Percentiles rank a stretch among this genome's conserved stretches.
Conservation (phyloP, 2,797 vertebrate species). For the Podargus strigoides region DNA sequence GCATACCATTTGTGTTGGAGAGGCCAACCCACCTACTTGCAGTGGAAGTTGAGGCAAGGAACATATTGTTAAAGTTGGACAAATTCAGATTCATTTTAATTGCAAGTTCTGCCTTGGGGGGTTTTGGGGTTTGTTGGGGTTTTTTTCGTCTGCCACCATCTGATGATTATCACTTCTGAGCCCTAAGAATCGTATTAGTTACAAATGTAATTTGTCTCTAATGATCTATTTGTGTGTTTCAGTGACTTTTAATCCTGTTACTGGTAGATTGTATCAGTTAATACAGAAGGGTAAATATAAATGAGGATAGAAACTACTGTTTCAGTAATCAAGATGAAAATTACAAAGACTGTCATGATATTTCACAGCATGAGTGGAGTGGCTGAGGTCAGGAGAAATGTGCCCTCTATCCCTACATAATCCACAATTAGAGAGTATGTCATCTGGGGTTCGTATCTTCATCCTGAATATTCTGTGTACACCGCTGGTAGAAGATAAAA, state of each 20-base stretch:
- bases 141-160: not conserved
- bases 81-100: not conserved
- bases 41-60: not conserved
- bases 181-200: not conserved
- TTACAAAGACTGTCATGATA: not conserved
- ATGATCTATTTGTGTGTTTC: not conserved
- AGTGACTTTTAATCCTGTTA: conserved; percentile 7
- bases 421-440: not conserved
- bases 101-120: not conserved
- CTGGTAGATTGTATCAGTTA: not conserved
- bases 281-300: not conserved
- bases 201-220: not conserved
- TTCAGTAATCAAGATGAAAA: not conserved
- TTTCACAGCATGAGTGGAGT: not conserved
- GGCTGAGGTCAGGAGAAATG: not conserved
- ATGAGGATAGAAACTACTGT: not conserved
- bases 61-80: not conserved
- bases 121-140: not conserved
- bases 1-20: not conserved
- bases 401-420: not conserved
- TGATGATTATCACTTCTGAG: not conserved
- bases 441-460: not conserved
- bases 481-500: not conserved
- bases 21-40: not conserved
- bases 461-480: not conserved